Percentiles rank a stretch among this genome's conserved stretches.
Evolutionary conservation across 2,888 invertebrate genomes (phyloP).

Genomic region (Theretra japonica): DNA sequence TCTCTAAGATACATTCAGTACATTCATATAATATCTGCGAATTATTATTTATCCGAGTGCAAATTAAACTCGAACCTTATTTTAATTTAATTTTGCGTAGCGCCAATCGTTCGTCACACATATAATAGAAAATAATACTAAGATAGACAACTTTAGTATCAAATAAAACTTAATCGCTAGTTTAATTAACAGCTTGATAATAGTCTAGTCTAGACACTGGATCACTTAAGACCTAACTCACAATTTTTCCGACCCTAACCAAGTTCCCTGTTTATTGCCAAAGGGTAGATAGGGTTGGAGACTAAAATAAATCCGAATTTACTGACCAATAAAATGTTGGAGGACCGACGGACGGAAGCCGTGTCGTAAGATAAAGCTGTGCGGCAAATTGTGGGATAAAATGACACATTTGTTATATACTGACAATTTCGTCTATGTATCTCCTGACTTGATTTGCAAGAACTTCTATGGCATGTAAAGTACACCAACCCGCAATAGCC

Average conservation of each 20-base stretch:
- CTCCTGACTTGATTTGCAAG: too few relatives aligned
- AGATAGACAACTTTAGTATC: too few relatives aligned
- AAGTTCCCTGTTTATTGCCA: background rate
- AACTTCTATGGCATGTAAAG: too few relatives aligned
- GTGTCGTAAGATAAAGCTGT: slow-evolving; percentile 16
- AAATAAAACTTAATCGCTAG: too few relatives aligned
- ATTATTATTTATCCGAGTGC: too few relatives aligned
- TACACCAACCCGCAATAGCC: too few relatives aligned
- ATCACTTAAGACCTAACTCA: background rate
- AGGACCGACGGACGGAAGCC: background rate
- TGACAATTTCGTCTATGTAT: slow-evolving; percentile 7
- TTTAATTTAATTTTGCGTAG: too few relatives aligned
- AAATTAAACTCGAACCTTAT: too few relatives aligned
- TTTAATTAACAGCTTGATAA: background rate
- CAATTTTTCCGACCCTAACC: background rate
- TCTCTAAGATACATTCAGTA: too few relatives aligned
- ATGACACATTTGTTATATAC: background rate
- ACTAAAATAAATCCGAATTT: slow-evolving; percentile 15
- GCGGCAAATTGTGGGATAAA: slow-evolving; percentile 17
- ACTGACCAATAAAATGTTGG: slow-evolving; percentile 21
- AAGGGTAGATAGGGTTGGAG: background rate
- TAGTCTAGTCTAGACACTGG: background rate
- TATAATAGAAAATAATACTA: too few relatives aligned
- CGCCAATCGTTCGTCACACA: too few relatives aligned
- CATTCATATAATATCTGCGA: too few relatives aligned